phyloP scores from a whole-genome alignment of 2,797 vertebrate species.

The Melanotaenia trifasciata region DNA sequence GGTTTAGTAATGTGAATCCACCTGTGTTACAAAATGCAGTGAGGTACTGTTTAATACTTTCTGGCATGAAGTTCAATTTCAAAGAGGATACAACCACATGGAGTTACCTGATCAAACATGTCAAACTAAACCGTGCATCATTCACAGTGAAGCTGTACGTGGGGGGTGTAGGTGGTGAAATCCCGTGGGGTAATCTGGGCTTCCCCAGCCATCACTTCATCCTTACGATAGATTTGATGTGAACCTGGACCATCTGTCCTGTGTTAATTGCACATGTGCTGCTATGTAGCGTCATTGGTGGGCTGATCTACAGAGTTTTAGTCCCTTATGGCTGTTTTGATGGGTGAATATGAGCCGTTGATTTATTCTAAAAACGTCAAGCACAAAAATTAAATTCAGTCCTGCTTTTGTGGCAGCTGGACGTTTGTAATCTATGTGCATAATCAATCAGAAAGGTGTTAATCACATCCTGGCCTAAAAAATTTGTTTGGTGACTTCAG shows the following conservation, averaged over 20 bases:
- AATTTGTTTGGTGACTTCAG: constrained; percentile 54
- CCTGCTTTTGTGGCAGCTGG: constrained; percentile 11
- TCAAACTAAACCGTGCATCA: constrained; percentile 57
- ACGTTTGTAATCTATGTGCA: constrained; percentile 17
- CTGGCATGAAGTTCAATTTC: constrained; percentile 67
- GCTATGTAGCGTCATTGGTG: constrained; percentile 47
- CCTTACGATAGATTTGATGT: constrained; percentile 65
- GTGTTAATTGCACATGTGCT: constrained; percentile 72
- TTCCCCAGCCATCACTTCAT: constrained; percentile 62
- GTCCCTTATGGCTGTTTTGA: constrained; percentile 21
- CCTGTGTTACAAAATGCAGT: constrained; percentile 58
- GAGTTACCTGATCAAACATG: constrained; percentile 75
- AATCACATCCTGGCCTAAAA: constrained; percentile 28
- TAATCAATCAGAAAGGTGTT: constrained; percentile 33
- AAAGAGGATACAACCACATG: constrained; percentile 50
- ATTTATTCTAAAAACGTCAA: constrained; percentile 41
- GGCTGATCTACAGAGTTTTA: constrained; percentile 49
- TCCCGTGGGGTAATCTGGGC: constrained; percentile 49
- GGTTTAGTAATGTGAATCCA: constrained; percentile 57
- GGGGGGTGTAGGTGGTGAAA: constrained; percentile 4
- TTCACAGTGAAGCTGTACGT: constrained; percentile 36
- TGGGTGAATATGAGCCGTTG: constrained; percentile 29
- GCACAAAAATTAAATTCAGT: constrained; percentile 13
- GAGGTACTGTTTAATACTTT: constrained; percentile 49
- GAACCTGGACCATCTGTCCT: constrained; percentile 76